A percentile compares a stretch with the other conserved stretches of the same genome.
These are phyloP conservation scores for Petromus typicus DNA, from an alignment of 2,113 vertebrate species.

Conservation along the genomic window DNA sequence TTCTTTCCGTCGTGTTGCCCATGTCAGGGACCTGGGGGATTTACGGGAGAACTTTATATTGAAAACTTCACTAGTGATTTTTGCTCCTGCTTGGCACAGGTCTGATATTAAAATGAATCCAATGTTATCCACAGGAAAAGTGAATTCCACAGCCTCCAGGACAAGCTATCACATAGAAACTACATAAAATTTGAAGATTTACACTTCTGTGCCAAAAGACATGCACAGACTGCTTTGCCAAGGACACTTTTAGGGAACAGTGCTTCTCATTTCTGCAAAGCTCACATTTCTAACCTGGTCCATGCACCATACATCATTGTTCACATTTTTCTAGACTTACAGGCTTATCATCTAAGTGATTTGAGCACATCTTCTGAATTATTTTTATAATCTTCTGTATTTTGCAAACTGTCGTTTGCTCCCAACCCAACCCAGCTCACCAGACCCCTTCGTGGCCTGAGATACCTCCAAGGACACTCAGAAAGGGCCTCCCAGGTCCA, in stretches of 20 bases:
- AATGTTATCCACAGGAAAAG: not conserved
- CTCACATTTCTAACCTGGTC: not conserved
- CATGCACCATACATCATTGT: not conserved
- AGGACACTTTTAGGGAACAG: not conserved
- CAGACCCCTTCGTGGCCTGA: not conserved
- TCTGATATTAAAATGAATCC: not conserved
- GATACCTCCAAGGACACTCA: not conserved
- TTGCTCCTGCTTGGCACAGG: not conserved
- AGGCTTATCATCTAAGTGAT: not conserved
- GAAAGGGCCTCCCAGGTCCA: not conserved
- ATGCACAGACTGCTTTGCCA: not conserved
- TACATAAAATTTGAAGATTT: not conserved
- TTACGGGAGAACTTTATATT: not conserved
- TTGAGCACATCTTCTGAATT: not conserved
- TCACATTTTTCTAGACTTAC: not conserved
- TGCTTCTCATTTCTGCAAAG: not conserved
- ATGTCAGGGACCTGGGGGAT: not conserved
- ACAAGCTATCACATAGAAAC: not conserved
- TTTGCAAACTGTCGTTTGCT: constrained; percentile 24
- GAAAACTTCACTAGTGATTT: constrained; percentile 13
- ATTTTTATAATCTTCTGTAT: not conserved
- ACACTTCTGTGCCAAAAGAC: not conserved
- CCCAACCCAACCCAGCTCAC: not conserved
- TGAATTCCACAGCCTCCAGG: not conserved
- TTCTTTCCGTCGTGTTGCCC: not conserved